Conservation (phyloP, 2,797 vertebrate genomes). For the Phaenicophaeus curvirostris region DNA sequence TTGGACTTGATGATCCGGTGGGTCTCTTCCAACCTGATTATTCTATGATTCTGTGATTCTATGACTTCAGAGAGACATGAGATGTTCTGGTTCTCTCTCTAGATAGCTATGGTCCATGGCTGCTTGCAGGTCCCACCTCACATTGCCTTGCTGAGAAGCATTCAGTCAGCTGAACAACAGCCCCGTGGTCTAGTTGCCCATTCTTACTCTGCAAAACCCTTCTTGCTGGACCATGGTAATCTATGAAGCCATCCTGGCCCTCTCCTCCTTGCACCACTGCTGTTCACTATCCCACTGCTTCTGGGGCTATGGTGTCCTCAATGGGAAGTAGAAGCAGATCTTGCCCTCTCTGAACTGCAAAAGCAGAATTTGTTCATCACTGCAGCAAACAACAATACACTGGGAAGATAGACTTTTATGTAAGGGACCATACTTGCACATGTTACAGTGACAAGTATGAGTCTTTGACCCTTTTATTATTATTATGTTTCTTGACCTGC, state of each 20-base stretch:
- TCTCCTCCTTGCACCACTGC: not conserved
- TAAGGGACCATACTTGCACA: not conserved
- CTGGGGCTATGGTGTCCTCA: not conserved
- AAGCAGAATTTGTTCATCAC: not conserved
- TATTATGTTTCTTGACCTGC: not conserved
- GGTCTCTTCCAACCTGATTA: too few species aligned
- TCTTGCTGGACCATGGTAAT: not conserved
- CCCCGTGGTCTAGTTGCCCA: not conserved
- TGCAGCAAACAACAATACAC: not conserved
- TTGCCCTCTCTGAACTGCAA: not conserved
- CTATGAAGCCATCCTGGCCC: too few species aligned
- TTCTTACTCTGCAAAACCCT: not conserved
- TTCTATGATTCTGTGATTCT: too few species aligned
- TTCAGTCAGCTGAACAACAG: not conserved
- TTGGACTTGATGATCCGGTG: too few species aligned
- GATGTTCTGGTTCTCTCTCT: not conserved
- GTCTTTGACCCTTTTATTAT: not conserved
- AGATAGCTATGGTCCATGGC: not conserved
- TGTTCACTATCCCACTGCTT: rapidly evolving
- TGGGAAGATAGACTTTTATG: not conserved
- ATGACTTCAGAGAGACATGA: not conserved
- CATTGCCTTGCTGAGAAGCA: not conserved
- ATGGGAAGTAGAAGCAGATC: not conserved
- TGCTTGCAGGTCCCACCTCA: not conserved
- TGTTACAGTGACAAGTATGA: not conserved